A percentile compares a stretch with the other conserved stretches of the same genome.
Conservation (phyloP, 2,113 vertebrate species). For the Sus scrofa region T2T-Sscrofa CM000817.6:19768001-19768500, state of each 20-base stretch:
- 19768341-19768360: not conserved
- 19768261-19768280: not conserved
- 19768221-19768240: not conserved
- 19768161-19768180: not conserved
- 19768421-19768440: not conserved
- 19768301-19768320: not conserved
- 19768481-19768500: too few species aligned
- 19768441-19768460: too few species aligned
- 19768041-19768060: conserved; percentile 1
- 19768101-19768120: not conserved
- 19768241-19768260: not conserved
- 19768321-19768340: not conserved
- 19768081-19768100: not conserved
- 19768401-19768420: not conserved
- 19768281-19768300: too few species aligned
- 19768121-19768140: not conserved
- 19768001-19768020: not conserved
- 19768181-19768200: not conserved
- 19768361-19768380: too few species aligned
- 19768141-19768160: not conserved
- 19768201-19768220: not conserved
- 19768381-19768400: too few species aligned
- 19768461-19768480: too few species aligned
- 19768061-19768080: not conserved
- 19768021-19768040: not conserved